Percentiles rank a stretch among this genome's conserved stretches.
phyloP scores from a whole-genome alignment of 2,888 invertebrate species.

The Phaonia tiefii region DNA sequence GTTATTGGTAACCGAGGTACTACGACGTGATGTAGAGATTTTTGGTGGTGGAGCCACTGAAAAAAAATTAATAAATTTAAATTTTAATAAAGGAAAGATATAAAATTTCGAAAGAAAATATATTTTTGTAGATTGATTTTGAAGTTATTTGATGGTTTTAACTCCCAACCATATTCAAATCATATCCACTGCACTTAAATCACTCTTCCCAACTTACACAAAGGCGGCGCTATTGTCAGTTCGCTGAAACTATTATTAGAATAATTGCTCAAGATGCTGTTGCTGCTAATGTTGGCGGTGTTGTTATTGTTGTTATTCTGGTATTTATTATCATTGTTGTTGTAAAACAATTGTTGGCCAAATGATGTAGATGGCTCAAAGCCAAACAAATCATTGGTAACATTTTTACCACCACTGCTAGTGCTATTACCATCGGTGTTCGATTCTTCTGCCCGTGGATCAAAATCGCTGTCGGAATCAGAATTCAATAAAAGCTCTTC shows the following conservation, averaged over 20 bases:
- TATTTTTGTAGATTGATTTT: neutral
- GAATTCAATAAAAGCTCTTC: conserved; percentile 88
- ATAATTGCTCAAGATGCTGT: conserved; percentile 70
- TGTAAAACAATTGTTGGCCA: conserved; percentile 81
- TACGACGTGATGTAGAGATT: conserved; percentile 83
- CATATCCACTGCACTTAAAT: neutral
- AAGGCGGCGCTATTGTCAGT: conserved; percentile 83
- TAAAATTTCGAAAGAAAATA: neutral
- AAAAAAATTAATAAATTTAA: neutral
- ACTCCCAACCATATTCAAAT: no score
- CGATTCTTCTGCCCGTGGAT: conserved; percentile 91
- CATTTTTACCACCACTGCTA: conserved; percentile 71
- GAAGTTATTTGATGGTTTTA: neutral
- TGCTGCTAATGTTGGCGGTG: conserved; percentile 68
- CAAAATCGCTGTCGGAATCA: conserved; percentile 92
- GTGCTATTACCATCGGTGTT: conserved; percentile 77
- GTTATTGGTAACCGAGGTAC: conserved; percentile 71
- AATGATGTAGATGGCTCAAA: conserved; percentile 80
- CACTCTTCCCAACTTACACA: conserved; percentile 83
- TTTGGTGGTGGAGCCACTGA: conserved; percentile 95
- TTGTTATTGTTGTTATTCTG: conserved; percentile 76
- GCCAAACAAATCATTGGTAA: conserved; percentile 80
- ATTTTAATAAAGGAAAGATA: neutral
- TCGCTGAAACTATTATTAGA: conserved; percentile 74
- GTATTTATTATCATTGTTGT: conserved; percentile 74